Evolutionary conservation across 2,797 vertebrate genomes (phyloP), one percentile per base, ranked within the genome.

Genomic region (Smutsia temminckii): DNA sequence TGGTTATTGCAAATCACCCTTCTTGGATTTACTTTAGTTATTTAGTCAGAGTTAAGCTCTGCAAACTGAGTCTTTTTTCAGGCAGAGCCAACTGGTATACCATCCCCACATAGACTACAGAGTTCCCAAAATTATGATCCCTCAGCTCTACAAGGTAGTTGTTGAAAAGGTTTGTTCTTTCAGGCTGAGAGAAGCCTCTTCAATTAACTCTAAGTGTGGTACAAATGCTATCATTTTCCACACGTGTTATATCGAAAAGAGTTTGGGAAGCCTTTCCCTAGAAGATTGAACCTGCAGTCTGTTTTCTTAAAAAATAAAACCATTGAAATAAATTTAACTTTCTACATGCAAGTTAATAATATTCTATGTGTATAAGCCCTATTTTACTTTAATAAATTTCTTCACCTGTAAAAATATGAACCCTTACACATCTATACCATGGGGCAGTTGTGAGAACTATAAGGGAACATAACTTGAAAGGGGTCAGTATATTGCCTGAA

Each of bases 271-370:
- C 34, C 85, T 46, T 66, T 17, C 20, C 55, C 23, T 74, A 46
- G 78, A 93, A 80, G 29, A 72, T 34, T 53, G 18, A 74, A 51
- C 4, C 11, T 2, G 91, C 59, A 20, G 34, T 59, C 25, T 51
- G 5, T 61, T 72, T 75, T 69, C 37, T 94, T 40, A 21, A 85
- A 42, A 74, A 88, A 27, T 14, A 69, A 77, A 89, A 79, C 5
- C 46, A 21, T 27, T 49, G n/a, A 42, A 94, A 88, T 68, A 66
- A 66, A 46, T 37, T 69, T 78, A 57, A 69, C 37, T 95, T 89
- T 90, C n/a, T 88, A 85, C 53, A 81, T 87, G 13, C 12, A 93
- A 93, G 18, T 23, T 89, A 29, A 49, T 72, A 87, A 78, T n/a
- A 42, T 87, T 83, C 42, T 68, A 53, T 20, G 16, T 40, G 61